Evolutionary conservation across 2,888 invertebrate species (phyloP).

Genomic region (Eulithis prunata): DNA sequence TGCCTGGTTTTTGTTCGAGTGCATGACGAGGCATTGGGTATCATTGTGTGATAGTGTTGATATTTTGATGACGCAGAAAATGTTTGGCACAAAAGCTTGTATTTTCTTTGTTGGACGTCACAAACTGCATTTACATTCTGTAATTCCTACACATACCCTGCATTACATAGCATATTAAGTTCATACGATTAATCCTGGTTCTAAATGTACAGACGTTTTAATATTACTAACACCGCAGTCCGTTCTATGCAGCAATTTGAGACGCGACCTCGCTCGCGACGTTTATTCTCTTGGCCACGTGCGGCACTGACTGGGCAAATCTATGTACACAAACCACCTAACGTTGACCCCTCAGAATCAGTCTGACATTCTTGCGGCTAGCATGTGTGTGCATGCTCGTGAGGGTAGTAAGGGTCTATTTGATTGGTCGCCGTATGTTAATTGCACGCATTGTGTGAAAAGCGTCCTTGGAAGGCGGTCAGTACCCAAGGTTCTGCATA

Average conservation of each 20-base stretch:
- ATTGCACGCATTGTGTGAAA: conserved; percentile 74
- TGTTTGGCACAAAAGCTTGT: conserved; percentile 8
- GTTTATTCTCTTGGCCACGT: conserved; percentile 60
- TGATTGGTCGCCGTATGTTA: conserved; percentile 54
- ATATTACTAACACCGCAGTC: conserved; percentile 79
- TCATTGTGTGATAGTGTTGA: too few relatives aligned
- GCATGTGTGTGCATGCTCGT: conserved; percentile 49
- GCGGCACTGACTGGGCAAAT: conserved; percentile 53
- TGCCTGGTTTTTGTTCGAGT: too few relatives aligned
- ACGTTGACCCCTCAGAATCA: conserved; percentile 48
- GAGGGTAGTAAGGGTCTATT: conserved; percentile 49
- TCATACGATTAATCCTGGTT: conserved; percentile 43
- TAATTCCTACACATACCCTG: background rate
- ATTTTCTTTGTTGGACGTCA: conserved; percentile 17
- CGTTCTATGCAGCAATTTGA: conserved; percentile 80
- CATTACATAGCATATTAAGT: background rate
- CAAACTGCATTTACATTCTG: conserved; percentile 13
- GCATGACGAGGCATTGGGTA: too few relatives aligned
- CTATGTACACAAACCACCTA: conserved; percentile 48
- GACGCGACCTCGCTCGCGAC: conserved; percentile 72
- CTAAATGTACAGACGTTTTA: conserved; percentile 68
- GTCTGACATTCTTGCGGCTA: conserved; percentile 41
- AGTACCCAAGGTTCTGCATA: conserved; percentile 78
- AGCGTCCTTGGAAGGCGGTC: conserved; percentile 73
- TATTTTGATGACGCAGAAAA: conserved; percentile 7